Conservation (phyloP, 2,797 vertebrate genomes). For the Ctenopoma multispine region DNA sequence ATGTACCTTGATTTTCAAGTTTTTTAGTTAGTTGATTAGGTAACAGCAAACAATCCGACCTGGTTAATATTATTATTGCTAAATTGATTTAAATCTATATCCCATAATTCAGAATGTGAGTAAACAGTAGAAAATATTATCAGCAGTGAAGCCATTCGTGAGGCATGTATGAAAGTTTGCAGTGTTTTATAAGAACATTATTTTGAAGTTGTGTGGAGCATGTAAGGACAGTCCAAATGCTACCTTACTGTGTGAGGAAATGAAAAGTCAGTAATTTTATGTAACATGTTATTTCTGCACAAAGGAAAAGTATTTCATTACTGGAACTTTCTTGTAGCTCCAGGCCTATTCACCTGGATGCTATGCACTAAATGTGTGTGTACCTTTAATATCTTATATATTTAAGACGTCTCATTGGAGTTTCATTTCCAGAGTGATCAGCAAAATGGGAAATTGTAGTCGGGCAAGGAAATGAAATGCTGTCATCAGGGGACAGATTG, state of each 20-base stretch:
- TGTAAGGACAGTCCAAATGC: conserved; percentile 1
- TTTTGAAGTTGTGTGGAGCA: not conserved
- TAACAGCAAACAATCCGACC: not conserved
- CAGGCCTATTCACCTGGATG: conserved; percentile 42
- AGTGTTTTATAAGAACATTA: conserved; percentile 2
- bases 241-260: conserved; percentile 21
- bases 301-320: conserved; percentile 45
- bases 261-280: conserved; percentile 20
- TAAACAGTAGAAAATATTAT: conserved; percentile 45
- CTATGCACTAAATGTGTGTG: conserved; percentile 42
- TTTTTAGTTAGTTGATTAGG: not conserved
- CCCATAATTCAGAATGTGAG: not conserved
- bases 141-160: conserved; percentile 37
- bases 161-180: conserved; percentile 15
- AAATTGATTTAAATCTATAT: not conserved
- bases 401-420: conserved; percentile 40
- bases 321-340: conserved; percentile 24
- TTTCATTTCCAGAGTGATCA: conserved; percentile 70
- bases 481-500: conserved; percentile 63
- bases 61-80: not conserved
- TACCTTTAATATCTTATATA: conserved; percentile 51
- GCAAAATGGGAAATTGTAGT: conserved; percentile 61
- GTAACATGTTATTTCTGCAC: conserved; percentile 22
- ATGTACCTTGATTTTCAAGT: not conserved
- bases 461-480: conserved; percentile 68